Evolutionary conservation across 2,113 vertebrate species (phyloP), one percentile per base, ranked within the genome.

Genomic region (Prinia subflava): DNA sequence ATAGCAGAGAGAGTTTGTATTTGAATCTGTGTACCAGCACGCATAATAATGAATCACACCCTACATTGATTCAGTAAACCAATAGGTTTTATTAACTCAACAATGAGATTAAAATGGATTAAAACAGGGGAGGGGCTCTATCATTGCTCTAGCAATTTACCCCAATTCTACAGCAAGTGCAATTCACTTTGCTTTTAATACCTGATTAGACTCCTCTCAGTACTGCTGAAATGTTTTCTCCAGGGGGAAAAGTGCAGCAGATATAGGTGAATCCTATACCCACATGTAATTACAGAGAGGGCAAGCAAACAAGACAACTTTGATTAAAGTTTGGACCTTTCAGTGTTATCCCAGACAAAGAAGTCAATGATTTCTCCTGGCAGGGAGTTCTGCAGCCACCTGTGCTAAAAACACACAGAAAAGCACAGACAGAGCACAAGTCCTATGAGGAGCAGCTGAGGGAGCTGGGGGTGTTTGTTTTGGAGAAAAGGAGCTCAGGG

Each of bases 41-140:
- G 12, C 76, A 76, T 75, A 71, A 93, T 76, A 95, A 93, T 92
- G 89, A 94, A 96, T 94, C 94, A 90, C 88, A 83, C 94, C 87
- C 93, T 88, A 46, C 87, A 95, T 30, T 94, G 95, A 97, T 96
- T 95, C 68, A 95, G 80, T 80, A 94, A 96, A 96, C 92, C 95
- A 95, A 70, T 89, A 87, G 90, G 82, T 96, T 96, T 97, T 96
- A 96, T 96, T 96, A 96, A 95, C 86, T 92, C 83, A 89, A 85
- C 89, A 95, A 90, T 90, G 91, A 91, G 94, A 96, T 96, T 95
- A 96, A 95, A 97, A 96, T 96, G 89, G 94, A 96, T 96, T 95
- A 94, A 94, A 96, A 88, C 56, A 50, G 71, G 49, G 83, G 84
- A 95, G 67, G 56, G 91, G 49, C 56, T 91, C 80, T 89, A 90